Evolutionary conservation across 1,140 invertebrate genomes (phyloP), one percentile per base, ranked within the genome.

Genomic region (Argopecten irradians): DNA sequence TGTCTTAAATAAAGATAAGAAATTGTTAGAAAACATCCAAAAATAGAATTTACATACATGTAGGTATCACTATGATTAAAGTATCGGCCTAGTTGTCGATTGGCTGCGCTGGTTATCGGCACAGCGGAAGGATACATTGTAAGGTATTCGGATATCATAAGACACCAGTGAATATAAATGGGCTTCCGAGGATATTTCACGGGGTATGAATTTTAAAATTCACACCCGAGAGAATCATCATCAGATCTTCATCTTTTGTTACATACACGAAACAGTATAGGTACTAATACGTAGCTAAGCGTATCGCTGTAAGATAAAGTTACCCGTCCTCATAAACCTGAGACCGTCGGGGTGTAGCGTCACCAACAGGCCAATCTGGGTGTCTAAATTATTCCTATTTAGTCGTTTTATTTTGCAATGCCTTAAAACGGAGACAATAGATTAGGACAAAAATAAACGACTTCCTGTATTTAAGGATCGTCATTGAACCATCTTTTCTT

Each of bases 171-270:
- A 28, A 71, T 71, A 71, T n/a, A 28, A 71, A 71, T 71, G 55
- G n/a, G 0, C n/a, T n/a, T 28, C 55, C 0, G n/a, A 28, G 5
- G 55, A 71, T 71, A n/a, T 71, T 71, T 71, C 55, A 71, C 55
- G 55, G 55, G 22, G 55, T 71, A 71, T 71, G 55, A 71, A 71
- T 71, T 71, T 71, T 71, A 71, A 71, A 71, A 71, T 71, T 71
- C 55, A 71, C 55, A 71, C 55, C 55, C 28, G 55, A 71, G 22
- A 71, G 55, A 71, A 71, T n/a, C 55, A 71, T 71, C 55, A 71
- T 1, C 1, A 71, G 55, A 71, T 71, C 55, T 28, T 71, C 55
- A 71, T 71, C 55, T 71, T 71, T 71, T 71, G 22, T 71, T 71
- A 71, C 55, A 71, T 22, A 22, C 55, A 71, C 55, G 55, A 71